Evolutionary conservation across 2,888 invertebrate species (phyloP), one percentile per base, ranked within the genome.

Genomic region (Cerastis leucographa): DNA sequence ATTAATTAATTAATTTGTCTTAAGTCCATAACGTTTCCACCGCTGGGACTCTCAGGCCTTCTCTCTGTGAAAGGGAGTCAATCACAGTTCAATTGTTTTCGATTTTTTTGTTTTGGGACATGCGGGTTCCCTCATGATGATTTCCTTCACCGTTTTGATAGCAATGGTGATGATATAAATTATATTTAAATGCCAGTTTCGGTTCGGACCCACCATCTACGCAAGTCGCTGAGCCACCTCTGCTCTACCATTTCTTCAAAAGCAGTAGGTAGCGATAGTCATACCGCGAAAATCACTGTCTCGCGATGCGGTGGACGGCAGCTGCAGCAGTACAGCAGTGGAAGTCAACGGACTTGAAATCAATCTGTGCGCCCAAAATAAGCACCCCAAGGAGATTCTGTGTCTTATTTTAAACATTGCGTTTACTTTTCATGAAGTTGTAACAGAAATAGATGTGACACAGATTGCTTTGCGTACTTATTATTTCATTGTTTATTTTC

Each of bases 401-500:
- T 29, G 79, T 70, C 67, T 83, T 83, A 68, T 68, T 78, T 64
- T 29, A 56, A 76, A 44, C 64, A n/a, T 54, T 42, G 59, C 40
- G 51, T 59, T 44, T 46, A 54, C 25, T 68, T 69, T 64, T 72
- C 64, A 70, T 51, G n/a, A 73, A 72, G 68, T 65, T 66, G 74
- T 59, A 61, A 61, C 73, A 54, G 61, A 80, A 87, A 83, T 86
- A 85, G 25, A 19, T 59, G 62, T 87, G 87, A 85, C 82, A 87
- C 66, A 74, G 62, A 83, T 85, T 74, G 54, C 40, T 66, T 70
- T 51, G 22, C 54, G 49, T 66, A 71, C 54, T 73, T 80, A 80
- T 77, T 78, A 81, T 68, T 74, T 64, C 71, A 75, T 75, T 85
- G 73, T 85, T 75, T 85, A 85, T 85, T 87, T 85, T 79, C 40